Base-by-base conservation (phyloP, 2,113 vertebrate genomes). In the Callionymus lyra region DNA sequence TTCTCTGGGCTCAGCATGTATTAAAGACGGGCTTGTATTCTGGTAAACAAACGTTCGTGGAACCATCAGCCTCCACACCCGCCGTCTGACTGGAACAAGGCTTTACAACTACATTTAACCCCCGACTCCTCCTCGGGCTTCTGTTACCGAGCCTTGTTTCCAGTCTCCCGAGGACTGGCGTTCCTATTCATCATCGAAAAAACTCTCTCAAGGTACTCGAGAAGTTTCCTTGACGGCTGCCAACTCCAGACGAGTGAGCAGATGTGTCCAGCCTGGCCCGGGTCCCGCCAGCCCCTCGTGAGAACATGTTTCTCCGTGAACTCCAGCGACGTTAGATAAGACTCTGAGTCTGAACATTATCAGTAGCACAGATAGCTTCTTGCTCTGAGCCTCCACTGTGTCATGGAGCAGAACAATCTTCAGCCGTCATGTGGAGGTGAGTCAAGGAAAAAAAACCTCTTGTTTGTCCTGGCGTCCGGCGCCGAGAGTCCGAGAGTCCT, bases 401-500 rank as follows among this genome's bases (percentile, higher is more conserved):
- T n/a, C n/a, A n/a, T 8, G 21, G 21, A 27, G 4, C 21, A 27
- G 21, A 27, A 27, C 21, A 8, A 27, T 27, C 4, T 27, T 5
- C 4, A 4, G 21, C 21, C 8, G 21, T 27, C 21, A 27, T 27
- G 21, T 27, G 21, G 21, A 27, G 21, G 21, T 27, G 4, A 27
- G 21, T 27, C 8, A 8, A 27, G 21, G 21, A 5, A 8, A n/a
- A n/a, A n/a, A n/a, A n/a, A n/a, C n/a, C 21, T 27, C 21, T 27
- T 85, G 73, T 84, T 85, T 77, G 73, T 73, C 69, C 80, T 86
- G 84, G 84, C 82, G 53, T 14, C 31, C 4, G n/a, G 17, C n/a
- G 64, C 49, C 63, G 44, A 9, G 31, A 38, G 50, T 44, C 65
- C 34, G 27, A 70, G 57, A 57, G 65, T 27, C 42, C 70, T 85